Evolutionary conservation across 1,140 invertebrate genomes (phyloP).

Genomic region (Planococcus citri): DNA sequence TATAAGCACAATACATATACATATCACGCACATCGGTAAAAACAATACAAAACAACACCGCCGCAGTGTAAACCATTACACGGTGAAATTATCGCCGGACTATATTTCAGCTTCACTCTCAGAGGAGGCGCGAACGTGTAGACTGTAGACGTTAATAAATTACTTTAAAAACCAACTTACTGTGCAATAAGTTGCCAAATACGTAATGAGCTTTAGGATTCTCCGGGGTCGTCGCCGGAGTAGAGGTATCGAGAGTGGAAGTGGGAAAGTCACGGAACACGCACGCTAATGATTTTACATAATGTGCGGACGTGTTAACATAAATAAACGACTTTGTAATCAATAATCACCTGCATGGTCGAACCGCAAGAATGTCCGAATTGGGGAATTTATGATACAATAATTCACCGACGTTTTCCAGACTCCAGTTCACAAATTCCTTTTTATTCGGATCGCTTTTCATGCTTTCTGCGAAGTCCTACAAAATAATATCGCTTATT

Average conservation of each 20-base stretch:
- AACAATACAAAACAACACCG: background rate
- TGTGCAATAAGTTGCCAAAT: background rate
- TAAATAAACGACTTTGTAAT: conserved; percentile 8
- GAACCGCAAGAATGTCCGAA: conserved; percentile 58
- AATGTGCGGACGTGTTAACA: background rate
- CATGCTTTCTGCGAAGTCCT: conserved; percentile 75
- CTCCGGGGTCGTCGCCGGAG: too few relatives aligned
- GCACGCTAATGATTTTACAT: background rate
- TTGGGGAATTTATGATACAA: conserved; percentile 53
- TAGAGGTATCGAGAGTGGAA: too few relatives aligned
- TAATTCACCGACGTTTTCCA: conserved; percentile 54
- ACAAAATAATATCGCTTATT: conserved; percentile 22
- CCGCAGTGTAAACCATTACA: background rate
- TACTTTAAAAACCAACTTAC: background rate
- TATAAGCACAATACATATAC: too few relatives aligned
- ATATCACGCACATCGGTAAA: too few relatives aligned
- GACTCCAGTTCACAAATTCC: conserved; percentile 49
- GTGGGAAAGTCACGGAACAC: background rate
- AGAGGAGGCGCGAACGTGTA: too few relatives aligned
- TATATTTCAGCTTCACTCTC: too few relatives aligned
- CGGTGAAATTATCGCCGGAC: background rate
- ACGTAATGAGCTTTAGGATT: background rate
- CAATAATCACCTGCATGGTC: conserved; percentile 43
- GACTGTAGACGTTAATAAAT: background rate
- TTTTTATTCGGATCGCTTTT: conserved; percentile 39